phyloP scores from a whole-genome alignment of 2,797 vertebrate genomes.

The Acomys russatus region DNA sequence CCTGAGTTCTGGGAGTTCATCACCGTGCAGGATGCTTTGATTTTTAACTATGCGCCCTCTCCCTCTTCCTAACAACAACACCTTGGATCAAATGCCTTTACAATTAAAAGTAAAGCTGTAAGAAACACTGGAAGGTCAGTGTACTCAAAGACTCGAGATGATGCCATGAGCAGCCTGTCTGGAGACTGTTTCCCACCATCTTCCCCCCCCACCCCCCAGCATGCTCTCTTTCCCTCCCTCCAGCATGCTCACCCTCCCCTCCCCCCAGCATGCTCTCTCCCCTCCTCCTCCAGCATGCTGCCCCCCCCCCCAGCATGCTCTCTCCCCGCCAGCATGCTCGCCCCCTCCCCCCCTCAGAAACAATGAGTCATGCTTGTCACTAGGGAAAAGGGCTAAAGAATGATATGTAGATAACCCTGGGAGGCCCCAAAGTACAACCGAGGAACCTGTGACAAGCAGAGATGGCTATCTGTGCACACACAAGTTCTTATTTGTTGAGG shows the following conservation, averaged over 20 bases:
- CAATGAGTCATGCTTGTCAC: background rate
- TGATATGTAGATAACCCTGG: background rate
- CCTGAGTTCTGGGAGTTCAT: background rate
- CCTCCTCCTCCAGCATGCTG: no score
- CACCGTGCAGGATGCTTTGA: background rate
- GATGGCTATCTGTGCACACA: slow-evolving; percentile 37
- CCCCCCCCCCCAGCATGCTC: no score
- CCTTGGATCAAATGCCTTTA: background rate
- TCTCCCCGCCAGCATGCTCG: background rate
- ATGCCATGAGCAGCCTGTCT: background rate
- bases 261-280: no score
- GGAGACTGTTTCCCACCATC: background rate
- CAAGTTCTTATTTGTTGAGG: background rate
- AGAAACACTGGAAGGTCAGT: slow-evolving; percentile 7
- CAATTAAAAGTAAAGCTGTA: background rate
- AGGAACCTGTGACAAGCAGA: background rate
- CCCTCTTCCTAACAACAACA: background rate
- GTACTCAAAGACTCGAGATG: background rate
- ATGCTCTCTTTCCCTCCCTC: no score
- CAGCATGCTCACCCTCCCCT: no score
- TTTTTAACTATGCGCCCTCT: background rate
- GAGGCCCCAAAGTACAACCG: slow-evolving; percentile 32
- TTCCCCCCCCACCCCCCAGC: no score
- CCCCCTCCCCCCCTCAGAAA: background rate
- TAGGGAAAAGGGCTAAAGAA: slow-evolving; percentile 29